Percentiles rank a stretch among this genome's conserved stretches.
These are phyloP conservation scores for Allacma fusca DNA, from an alignment of 2,888 invertebrate genomes.

Conservation along the genomic window DNA sequence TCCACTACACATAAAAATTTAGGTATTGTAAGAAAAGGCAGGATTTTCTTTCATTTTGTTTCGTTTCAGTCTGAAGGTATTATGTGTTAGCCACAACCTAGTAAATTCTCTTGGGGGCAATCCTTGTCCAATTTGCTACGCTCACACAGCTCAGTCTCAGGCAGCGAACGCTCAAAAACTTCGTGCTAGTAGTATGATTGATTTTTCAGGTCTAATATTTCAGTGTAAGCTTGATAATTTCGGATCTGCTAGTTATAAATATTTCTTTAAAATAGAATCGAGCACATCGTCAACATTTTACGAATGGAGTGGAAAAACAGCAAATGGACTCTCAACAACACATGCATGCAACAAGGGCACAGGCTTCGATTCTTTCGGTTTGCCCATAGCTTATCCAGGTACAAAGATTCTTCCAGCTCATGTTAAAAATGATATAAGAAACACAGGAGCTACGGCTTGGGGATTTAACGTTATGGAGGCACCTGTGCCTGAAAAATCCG, in stretches of 20 bases:
- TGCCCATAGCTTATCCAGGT: constrained; percentile 31
- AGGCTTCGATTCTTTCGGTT: constrained; percentile 39
- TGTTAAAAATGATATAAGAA: constrained; percentile 29
- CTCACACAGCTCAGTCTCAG: constrained; percentile 44
- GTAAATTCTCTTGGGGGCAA: constrained; percentile 33
- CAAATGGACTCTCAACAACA: constrained; percentile 21
- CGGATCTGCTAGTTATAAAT: not conserved
- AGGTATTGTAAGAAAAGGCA: no score
- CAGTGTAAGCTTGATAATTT: no score
- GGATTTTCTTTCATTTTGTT: no score
- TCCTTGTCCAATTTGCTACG: constrained; percentile 43
- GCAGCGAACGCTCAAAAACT: constrained; percentile 34
- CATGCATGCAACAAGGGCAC: constrained; percentile 31
- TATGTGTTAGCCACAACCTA: constrained; percentile 44
- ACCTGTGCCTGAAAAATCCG: constrained; percentile 13
- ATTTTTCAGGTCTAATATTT: not conserved
- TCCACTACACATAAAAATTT: no score
- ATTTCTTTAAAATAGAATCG: constrained; percentile 8
- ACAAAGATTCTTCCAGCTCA: constrained; percentile 23
- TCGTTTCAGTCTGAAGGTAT: constrained; percentile 44
- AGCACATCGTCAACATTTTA: constrained; percentile 19
- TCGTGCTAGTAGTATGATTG: constrained; percentile 23
- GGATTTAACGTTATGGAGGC: constrained; percentile 19
- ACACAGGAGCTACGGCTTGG: constrained; percentile 41
- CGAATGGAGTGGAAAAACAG: constrained; percentile 39